Base-by-base conservation (phyloP, 2,797 vertebrate genomes). In the Mormyrops attenuatus region DNA sequence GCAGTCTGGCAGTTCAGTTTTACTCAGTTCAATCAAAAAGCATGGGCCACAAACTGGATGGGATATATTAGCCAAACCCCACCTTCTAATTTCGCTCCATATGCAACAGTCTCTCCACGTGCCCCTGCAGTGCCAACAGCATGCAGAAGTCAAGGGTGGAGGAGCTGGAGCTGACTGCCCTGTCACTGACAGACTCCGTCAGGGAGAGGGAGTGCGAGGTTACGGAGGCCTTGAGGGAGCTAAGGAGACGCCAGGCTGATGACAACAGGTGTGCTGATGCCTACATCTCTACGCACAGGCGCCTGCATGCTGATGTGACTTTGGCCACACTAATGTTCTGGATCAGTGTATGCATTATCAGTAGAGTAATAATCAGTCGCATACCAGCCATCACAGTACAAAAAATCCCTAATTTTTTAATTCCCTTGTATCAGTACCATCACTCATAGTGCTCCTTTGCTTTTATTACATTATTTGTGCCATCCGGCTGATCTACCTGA, bases 171-270 rank as follows among this genome's bases (percentile, higher is more conserved):
- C 34, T 93, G 90, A 92, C 93, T 0, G 91, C 93, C 50, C 94
- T 95, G 91, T 88, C 92, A 0, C 94, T 95, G 57, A 92, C 93
- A 92, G 95, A 96, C 90, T 91, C 93, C 0, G 93, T 95, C 88
- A 91, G 89, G 90, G 93, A 94, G 77, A 96, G 94, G 60, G 96
- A 96, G 88, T 94, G 80, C 17, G 95, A 95, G 92, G 91, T 95
- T 0, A 95, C 96, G 80, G 94, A 92, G 88, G 93, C 92, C 0
- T 15, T 94, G 50, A 93, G 89, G 90, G 95, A 95, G 52, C 93
- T 95, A 86, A 95, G 91, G 90, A 95, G 90, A 88, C 94, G 95
- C 0, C 95, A 96, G 89, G 93, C 92, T 0, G 95, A 96, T 53
- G 93, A 88, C 90, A 95, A 95, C 92, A 95, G 96, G 96, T 97